phyloP scores from a whole-genome alignment of 2,888 invertebrate species.

The Thysanoteuthis rhombus region DNA sequence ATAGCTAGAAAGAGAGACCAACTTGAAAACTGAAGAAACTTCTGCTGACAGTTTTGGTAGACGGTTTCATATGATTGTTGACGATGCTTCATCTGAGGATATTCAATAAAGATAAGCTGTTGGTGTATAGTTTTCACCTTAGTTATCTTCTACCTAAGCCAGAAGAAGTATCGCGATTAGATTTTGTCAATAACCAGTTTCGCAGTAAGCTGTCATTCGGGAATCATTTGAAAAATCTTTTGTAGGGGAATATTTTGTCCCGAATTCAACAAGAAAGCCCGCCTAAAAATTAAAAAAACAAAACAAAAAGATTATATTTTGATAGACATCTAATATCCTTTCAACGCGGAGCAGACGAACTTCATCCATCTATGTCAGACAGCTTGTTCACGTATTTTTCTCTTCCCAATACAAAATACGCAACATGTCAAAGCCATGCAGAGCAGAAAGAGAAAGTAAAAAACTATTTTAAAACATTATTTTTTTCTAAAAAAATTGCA shows the following conservation, averaged over 20 bases:
- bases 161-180: too few relatives aligned
- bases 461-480: neutral
- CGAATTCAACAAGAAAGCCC: neutral
- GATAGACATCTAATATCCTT: neutral
- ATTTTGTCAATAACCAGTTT: too few relatives aligned
- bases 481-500: neutral
- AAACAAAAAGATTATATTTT: neutral
- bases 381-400: neutral
- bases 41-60: too few relatives aligned
- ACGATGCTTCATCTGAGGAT: too few relatives aligned
- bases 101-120: too few relatives aligned
- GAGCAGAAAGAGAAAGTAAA: neutral
- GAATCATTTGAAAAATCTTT: too few relatives aligned
- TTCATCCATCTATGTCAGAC: neutral
- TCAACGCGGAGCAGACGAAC: neutral
- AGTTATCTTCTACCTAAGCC: too few relatives aligned
- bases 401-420: neutral
- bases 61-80: too few relatives aligned
- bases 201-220: too few relatives aligned
- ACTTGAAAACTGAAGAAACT: too few relatives aligned
- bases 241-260: neutral
- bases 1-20: too few relatives aligned
- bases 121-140: too few relatives aligned
- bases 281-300: neutral
- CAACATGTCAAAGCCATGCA: neutral